Evolutionary conservation across 2,888 invertebrate species (phyloP).

Genomic region (Hylaea fasciaria): DNA sequence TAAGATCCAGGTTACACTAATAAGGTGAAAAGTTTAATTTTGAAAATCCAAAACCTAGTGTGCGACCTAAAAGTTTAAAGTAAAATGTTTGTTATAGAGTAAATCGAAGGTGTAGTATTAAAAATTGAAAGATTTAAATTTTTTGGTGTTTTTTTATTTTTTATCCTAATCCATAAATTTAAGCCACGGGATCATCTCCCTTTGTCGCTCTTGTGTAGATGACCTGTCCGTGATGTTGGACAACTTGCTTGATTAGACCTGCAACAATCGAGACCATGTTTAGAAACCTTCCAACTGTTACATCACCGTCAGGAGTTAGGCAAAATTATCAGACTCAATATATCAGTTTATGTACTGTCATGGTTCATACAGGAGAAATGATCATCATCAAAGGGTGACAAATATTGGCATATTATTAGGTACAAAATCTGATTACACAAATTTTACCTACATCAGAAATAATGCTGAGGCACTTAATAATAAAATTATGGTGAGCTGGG

Average conservation of each 20-base stretch:
- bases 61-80: not conserved
- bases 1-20: too few species aligned
- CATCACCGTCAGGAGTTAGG: not conserved
- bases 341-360: conserved; percentile 84
- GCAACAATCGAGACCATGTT: conserved; percentile 47
- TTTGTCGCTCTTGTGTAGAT: conserved; percentile 99
- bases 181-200: conserved; percentile 93
- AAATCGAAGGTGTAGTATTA: not conserved
- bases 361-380: conserved; percentile 63
- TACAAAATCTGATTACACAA: not conserved
- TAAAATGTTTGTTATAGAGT: not conserved
- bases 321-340: conserved; percentile 84
- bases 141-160: conserved; percentile 68
- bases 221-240: conserved; percentile 97
- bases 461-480: too few species aligned
- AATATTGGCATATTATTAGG: not conserved
- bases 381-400: conserved; percentile 62
- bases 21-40: too few species aligned
- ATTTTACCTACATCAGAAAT: too few species aligned
- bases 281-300: not conserved
- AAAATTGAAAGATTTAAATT: conserved; percentile 32
- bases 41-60: not conserved
- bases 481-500: too few species aligned
- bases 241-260: conserved; percentile 98
- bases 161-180: conserved; percentile 80